Base-by-base conservation (phyloP, 2,888 invertebrate species). In the Temnothorax ravouxi region DNA sequence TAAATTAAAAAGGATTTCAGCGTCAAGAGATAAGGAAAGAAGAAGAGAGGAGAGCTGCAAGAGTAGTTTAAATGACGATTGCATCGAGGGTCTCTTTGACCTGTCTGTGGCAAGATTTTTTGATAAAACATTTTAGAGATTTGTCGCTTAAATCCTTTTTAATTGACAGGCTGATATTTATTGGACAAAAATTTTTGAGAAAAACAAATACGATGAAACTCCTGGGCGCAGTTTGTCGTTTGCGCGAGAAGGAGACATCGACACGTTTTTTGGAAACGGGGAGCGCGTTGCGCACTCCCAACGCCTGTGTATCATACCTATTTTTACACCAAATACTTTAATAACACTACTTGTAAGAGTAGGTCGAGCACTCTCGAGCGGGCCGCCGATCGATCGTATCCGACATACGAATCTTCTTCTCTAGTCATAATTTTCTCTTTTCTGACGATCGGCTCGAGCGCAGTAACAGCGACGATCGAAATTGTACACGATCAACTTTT, bases 241-340 rank as follows among this genome's bases (percentile, higher is more conserved):
- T 8, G 64, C 82, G 25, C 59, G 21, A 34, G 21, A 15, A 52
- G 66, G 61, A 52, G 29, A 71, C 56, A 59, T 74, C 74, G 52
- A 82, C 80, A 54, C n/a, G 77, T 83, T 69, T 74, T 62, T 87
- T 72, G 81, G 47, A 79, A 84, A 80, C 72, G 34, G 84, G 72
- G 29, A n/a, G n/a, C 72, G 41, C 29, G 15, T 4, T 21, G 18
- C 80, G 83, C 29, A 21, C 83, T 50, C 81, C 64, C 77, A 50
- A 62, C 77, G 81, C 82, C 84, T 87, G 87, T 71, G 59, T 89
- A 91, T 91, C 92, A 88, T 93, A 92, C 92, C 91, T 94, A 94
- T 94, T 94, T 94, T 94, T 94, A 94, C 94, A 94, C 93, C 92
- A 92, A 93, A 92, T 92, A 93, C 92, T 94, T 94, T 93, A 93